Evolutionary conservation across 2,888 invertebrate species (phyloP).

Genomic region (Megaustenia siamemsis): DNA sequence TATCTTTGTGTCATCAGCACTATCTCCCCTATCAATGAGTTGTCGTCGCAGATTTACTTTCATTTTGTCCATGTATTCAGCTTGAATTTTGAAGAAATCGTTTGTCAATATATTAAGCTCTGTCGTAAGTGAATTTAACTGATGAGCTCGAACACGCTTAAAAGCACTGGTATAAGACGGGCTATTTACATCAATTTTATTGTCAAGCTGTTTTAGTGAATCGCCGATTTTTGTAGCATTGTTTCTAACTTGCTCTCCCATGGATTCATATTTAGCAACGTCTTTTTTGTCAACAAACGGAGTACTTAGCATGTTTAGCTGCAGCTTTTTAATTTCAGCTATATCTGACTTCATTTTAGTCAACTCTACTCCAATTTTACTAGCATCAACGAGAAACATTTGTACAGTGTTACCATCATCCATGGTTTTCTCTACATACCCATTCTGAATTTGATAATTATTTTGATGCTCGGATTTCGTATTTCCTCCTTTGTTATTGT

Average conservation of each 20-base stretch:
- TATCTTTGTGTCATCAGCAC: slow-evolving; percentile 56
- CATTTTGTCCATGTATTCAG: slow-evolving; percentile 70
- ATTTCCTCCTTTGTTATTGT: slow-evolving; percentile 39
- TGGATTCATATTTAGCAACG: slow-evolving; percentile 63
- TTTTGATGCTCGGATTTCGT: slow-evolving; percentile 30
- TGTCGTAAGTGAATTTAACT: slow-evolving; percentile 62
- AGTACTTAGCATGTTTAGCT: slow-evolving; percentile 65
- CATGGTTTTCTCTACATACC: slow-evolving; percentile 53
- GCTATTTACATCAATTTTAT: slow-evolving; percentile 41
- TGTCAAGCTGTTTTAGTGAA: slow-evolving; percentile 61
- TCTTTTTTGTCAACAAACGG: slow-evolving; percentile 65
- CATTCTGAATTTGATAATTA: too few relatives aligned
- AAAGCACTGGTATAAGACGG: slow-evolving; percentile 51
- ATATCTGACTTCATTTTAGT: slow-evolving; percentile 62
- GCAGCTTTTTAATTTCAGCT: slow-evolving; percentile 64
- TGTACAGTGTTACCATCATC: slow-evolving; percentile 62
- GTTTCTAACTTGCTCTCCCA: slow-evolving; percentile 62
- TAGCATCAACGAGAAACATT: slow-evolving; percentile 62
- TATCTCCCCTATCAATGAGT: slow-evolving; percentile 63
- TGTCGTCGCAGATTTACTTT: slow-evolving; percentile 66
- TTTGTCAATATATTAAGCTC: slow-evolving; percentile 65
- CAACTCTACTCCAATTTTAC: slow-evolving; percentile 63
- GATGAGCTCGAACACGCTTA: slow-evolving; percentile 56
- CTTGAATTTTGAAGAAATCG: slow-evolving; percentile 67
- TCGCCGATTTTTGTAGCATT: slow-evolving; percentile 62